Conservation (phyloP, 2,113 vertebrate species). For the Psittacus erithacus region DNA sequence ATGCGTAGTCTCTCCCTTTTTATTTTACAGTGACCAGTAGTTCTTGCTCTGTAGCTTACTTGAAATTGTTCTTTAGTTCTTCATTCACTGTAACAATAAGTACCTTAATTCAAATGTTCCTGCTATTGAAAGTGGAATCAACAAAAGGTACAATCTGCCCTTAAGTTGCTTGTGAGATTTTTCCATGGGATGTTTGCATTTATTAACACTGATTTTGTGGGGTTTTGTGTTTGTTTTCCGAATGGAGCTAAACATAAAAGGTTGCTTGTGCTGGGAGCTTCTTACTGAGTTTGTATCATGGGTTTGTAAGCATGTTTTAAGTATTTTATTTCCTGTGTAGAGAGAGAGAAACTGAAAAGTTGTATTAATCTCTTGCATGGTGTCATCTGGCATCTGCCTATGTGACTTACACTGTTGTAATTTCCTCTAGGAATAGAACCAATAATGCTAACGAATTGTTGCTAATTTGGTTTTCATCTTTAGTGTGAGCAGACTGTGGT, state of each 20-base stretch:
- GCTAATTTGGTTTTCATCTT: constrained; percentile 48
- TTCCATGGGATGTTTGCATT: not conserved
- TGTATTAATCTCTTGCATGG: not conserved
- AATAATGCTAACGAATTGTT: constrained; percentile 15
- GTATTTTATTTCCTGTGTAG: not conserved
- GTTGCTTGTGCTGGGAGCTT: not conserved
- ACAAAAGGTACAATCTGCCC: not conserved
- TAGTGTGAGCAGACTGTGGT: not conserved
- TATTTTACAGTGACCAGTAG: not conserved
- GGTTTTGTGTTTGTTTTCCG: not conserved
- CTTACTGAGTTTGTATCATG: not conserved
- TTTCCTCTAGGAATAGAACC: constrained; percentile 39
- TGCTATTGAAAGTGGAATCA: not conserved
- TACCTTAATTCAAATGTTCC: not conserved
- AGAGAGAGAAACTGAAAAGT: not conserved
- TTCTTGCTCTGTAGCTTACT: not conserved
- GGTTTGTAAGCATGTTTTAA: not conserved
- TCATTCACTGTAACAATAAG: not conserved
- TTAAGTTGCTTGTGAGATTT: not conserved
- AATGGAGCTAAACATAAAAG: not conserved
- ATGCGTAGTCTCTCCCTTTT: not conserved
- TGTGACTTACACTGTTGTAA: not conserved
- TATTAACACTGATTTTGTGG: not conserved
- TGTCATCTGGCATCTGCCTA: not conserved
- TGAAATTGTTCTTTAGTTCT: not conserved